These are phyloP conservation scores for Epinephelus moara DNA, from an alignment of 2,113 vertebrate genomes.

Conservation along the genomic window DNA sequence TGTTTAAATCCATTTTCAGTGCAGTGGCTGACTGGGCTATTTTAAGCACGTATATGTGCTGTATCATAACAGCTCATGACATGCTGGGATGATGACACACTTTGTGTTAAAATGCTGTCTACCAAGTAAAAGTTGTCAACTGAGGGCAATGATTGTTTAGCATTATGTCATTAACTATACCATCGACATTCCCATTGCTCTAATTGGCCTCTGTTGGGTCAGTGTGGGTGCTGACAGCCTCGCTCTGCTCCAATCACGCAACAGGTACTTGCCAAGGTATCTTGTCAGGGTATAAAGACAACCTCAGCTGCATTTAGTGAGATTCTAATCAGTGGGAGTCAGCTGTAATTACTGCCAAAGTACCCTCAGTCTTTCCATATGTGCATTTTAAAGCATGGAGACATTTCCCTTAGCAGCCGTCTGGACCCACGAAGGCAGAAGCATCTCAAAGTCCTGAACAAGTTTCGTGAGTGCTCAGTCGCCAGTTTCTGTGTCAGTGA, in stretches of 20 bases:
- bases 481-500: background rate
- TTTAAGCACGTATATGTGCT: background rate
- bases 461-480: fast-evolving
- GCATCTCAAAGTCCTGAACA: background rate
- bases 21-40: background rate
- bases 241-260: background rate
- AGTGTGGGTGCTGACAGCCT: background rate
- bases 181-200: background rate
- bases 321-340: slow-evolving; percentile 3
- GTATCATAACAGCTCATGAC: background rate
- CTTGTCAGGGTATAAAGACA: background rate
- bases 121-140: too few species aligned
- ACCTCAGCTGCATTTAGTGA: background rate
- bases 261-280: background rate
- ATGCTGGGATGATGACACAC: background rate
- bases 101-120: background rate
- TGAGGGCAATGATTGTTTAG: background rate
- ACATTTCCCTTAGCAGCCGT: background rate
- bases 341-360: slow-evolving; percentile 14
- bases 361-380: background rate
- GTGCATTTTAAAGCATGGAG: background rate
- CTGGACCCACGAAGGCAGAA: background rate
- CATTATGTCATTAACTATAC: background rate
- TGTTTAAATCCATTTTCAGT: background rate
- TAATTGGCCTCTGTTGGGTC: background rate